These are phyloP conservation scores for Phylloscopus trochiloides DNA, from an alignment of 2,113 vertebrate species.

Conservation along the genomic window DNA sequence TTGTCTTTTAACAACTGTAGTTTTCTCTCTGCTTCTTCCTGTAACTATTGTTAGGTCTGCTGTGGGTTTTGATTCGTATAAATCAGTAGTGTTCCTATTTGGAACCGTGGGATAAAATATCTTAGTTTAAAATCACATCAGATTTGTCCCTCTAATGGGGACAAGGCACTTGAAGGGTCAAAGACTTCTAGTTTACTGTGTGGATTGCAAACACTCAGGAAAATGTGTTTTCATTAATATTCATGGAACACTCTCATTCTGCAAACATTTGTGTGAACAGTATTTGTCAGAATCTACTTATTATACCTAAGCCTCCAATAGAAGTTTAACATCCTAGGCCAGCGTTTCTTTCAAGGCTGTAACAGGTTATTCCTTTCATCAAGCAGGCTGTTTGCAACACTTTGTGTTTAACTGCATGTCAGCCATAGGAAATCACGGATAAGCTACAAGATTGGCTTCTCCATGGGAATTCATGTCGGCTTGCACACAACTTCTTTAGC, in stretches of 20 bases:
- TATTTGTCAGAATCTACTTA: slow-evolving; percentile 58
- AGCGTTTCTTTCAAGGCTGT: slow-evolving; percentile 52
- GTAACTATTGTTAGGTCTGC: not conserved
- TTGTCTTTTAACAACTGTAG: not conserved
- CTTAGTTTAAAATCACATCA: not conserved
- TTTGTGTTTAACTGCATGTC: slow-evolving; percentile 34
- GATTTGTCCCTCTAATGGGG: not conserved
- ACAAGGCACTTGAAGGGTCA: not conserved
- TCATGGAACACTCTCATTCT: slow-evolving; percentile 31
- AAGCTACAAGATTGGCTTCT: slow-evolving; percentile 28
- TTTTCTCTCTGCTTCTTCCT: not conserved
- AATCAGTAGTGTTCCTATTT: not conserved
- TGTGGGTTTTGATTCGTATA: not conserved
- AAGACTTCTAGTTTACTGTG: not conserved
- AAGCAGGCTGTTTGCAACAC: slow-evolving; percentile 52
- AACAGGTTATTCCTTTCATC: slow-evolving; percentile 51
- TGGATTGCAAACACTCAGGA: not conserved
- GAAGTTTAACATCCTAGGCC: slow-evolving; percentile 49
- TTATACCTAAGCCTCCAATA: slow-evolving; percentile 28
- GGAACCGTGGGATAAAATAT: not conserved
- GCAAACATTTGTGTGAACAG: slow-evolving; percentile 52
- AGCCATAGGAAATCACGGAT: slow-evolving; percentile 32
- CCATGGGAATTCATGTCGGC: slow-evolving; percentile 17
- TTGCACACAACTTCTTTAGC: slow-evolving; percentile 29
- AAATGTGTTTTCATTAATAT: slow-evolving; percentile 48